phyloP scores from a whole-genome alignment of 2,797 vertebrate genomes.

The Sebastes goodei region DNA sequence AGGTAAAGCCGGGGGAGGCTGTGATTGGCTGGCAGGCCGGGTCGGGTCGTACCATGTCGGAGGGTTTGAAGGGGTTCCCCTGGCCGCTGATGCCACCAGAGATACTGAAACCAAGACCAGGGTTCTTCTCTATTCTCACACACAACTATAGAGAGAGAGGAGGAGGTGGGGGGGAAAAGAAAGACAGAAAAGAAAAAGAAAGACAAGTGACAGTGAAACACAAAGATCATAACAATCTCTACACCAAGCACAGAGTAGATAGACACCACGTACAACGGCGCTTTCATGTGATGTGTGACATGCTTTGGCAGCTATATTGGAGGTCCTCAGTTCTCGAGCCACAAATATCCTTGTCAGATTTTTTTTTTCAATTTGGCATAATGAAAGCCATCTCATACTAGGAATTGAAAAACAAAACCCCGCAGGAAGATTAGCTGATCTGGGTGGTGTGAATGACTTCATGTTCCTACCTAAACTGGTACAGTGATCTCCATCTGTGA shows the following conservation, averaged over 20 bases:
- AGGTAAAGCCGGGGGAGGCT: slow-evolving; percentile 59
- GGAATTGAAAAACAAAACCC: not conserved
- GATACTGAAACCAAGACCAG: slow-evolving; percentile 99
- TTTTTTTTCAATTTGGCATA: not conserved
- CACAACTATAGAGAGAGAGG: slow-evolving; percentile 85
- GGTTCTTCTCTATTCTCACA: slow-evolving; percentile 99
- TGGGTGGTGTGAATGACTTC: slow-evolving; percentile 41
- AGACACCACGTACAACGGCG: slow-evolving; percentile 13
- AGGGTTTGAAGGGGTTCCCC: slow-evolving; percentile 99
- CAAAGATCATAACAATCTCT: slow-evolving; percentile 27
- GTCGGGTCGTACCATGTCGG: slow-evolving; percentile 93
- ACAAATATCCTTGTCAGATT: slow-evolving; percentile 28
- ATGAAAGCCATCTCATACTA: not conserved
- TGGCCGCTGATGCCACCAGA: slow-evolving; percentile 99
- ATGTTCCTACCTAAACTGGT: slow-evolving; percentile 33
- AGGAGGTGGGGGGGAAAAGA: not conserved
- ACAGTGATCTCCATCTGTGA: slow-evolving; percentile 39
- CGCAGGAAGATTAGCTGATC: slow-evolving; percentile 17
- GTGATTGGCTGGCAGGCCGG: slow-evolving; percentile 64
- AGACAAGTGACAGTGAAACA: slow-evolving; percentile 62
- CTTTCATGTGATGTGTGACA: slow-evolving; percentile 26
- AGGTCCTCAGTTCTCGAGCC: slow-evolving; percentile 32
- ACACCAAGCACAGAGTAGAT: slow-evolving; percentile 8
- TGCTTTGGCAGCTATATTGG: slow-evolving; percentile 37
- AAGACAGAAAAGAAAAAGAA: slow-evolving; percentile 31